phyloP scores from a whole-genome alignment of 2,797 vertebrate genomes.

The Chelidonichthys spinosus region DNA sequence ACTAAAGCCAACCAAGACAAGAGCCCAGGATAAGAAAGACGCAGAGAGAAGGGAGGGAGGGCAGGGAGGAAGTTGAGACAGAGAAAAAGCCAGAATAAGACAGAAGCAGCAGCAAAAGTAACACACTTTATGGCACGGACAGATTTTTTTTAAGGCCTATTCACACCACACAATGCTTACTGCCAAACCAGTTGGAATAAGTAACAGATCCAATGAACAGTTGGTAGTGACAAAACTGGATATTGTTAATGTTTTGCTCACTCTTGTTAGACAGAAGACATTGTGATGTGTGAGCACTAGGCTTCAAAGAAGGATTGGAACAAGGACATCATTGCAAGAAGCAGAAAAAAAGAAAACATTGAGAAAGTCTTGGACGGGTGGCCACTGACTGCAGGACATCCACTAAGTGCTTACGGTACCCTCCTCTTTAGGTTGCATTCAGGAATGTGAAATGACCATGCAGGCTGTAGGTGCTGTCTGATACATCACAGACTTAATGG shows the following conservation, averaged over 20 bases:
- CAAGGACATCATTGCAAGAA: slow-evolving; percentile 29
- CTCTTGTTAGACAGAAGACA: slow-evolving; percentile 65
- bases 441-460: not conserved
- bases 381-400: not conserved
- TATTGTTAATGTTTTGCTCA: slow-evolving; percentile 45
- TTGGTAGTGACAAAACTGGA: slow-evolving; percentile 43
- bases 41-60: slow-evolving; percentile 22
- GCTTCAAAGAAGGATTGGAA: slow-evolving; percentile 52
- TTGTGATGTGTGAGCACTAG: slow-evolving; percentile 58
- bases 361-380: not conserved
- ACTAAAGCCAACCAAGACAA: slow-evolving; percentile 94
- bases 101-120: slow-evolving; percentile 78
- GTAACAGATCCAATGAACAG: slow-evolving; percentile 37
- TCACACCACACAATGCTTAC: slow-evolving; percentile 68
- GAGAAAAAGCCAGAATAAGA: slow-evolving; percentile 73
- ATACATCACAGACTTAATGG: not conserved
- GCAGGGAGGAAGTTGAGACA: slow-evolving; percentile 56
- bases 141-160: slow-evolving; percentile 57
- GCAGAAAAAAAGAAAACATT: slow-evolving; percentile 8
- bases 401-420: not conserved
- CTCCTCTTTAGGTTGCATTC: not conserved
- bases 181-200: slow-evolving; percentile 35
- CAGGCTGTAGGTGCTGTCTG: not conserved
- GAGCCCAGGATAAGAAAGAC: slow-evolving; percentile 77
- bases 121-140: slow-evolving; percentile 68